Base-by-base conservation (phyloP, 2,888 invertebrate genomes). In the Idaea dimidiata region DNA sequence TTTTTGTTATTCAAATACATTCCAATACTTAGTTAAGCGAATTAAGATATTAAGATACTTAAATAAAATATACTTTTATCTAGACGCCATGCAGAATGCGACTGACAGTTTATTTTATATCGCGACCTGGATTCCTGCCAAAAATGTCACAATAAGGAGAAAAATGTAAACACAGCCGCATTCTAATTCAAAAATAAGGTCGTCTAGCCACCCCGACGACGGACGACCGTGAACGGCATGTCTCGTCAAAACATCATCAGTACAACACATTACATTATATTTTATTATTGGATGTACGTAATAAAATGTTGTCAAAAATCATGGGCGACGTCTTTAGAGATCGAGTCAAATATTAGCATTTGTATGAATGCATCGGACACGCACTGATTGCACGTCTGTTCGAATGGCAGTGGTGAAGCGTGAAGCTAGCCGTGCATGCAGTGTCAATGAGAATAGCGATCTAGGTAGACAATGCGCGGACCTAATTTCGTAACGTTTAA, bases 131-230 rank as follows among this genome's bases (percentile, higher is more conserved):
- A 86, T 79, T 77, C 69, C 71, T 74, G 89, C 88, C 90, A 89
- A 84, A 83, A 86, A 83, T 89, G 84, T 84, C 87, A 88, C 87
- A 88, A 89, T 88, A 87, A 83, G 82, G 84, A 82, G 87, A 87
- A 86, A 88, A 86, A 88, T 88, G 87, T 90, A 89, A 90, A 90
- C 88, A 89, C 84, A 87, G 84, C 80, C 88, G 87, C 87, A 90
- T 86, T 88, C 86, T 88, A 83, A 86, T 85, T 85, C 81, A 81
- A 88, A 86, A 89, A 87, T 88, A 88, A 88, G 87, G 88, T 87
- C 84, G 86, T 83, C 84, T 83, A 77, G 86, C 82, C 84, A 86
- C 83, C 71, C 75, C 74, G 66, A 63, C 67, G 56, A 18, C 56
- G 63, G 64, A 61, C 79, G 80, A 76, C 75, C 78, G 73, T 79